Conservation (phyloP, 2,113 vertebrate species). For the Mirza zaza region DNA sequence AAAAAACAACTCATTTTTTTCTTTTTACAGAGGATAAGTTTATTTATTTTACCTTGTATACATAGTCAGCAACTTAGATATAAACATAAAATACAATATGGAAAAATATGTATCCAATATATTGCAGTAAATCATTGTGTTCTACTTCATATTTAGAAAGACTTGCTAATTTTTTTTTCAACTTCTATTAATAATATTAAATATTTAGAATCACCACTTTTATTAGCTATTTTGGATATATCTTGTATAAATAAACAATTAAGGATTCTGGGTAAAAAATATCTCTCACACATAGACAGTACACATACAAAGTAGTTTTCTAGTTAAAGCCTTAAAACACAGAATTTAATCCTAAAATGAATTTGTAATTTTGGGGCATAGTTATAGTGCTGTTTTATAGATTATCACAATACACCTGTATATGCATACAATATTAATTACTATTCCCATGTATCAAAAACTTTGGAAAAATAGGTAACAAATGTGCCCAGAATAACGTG, state of each 20-base stretch:
- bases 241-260: background rate
- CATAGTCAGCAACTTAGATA: conserved; percentile 6
- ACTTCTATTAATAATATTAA: background rate
- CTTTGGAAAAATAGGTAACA: background rate
- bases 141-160: conserved; percentile 19
- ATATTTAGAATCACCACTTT: conserved; percentile 35
- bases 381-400: background rate
- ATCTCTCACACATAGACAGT: background rate
- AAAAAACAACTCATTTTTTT: background rate
- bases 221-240: background rate
- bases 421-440: background rate
- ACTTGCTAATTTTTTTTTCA: background rate
- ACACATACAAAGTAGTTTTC: background rate
- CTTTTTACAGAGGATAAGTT: conserved; percentile 29
- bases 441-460: background rate
- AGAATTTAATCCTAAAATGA: background rate
- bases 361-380: background rate
- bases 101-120: conserved; percentile 36
- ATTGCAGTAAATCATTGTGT: conserved; percentile 32
- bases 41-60: background rate
- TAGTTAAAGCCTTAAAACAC: background rate
- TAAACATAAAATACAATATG: conserved; percentile 31
- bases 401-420: background rate
- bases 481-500: background rate
- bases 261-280: conserved; percentile 3